Conservation (phyloP, 1,140 invertebrate species). For the Ceratosolen solmsi region DNA sequence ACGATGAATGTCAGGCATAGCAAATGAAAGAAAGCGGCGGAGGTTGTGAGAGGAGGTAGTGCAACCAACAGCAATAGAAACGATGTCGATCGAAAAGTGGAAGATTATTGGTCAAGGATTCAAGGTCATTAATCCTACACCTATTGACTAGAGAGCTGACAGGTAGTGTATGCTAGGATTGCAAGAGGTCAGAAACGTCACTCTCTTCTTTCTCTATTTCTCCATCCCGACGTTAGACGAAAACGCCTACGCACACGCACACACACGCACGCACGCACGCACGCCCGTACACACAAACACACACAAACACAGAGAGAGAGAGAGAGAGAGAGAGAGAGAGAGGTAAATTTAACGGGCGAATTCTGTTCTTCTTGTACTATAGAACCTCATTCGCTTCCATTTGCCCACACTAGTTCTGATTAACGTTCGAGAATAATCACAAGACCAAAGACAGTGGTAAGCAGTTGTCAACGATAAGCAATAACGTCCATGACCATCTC, state of each 20-base stretch:
- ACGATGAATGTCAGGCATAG: not conserved
- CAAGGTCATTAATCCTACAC: slow-evolving; percentile 18
- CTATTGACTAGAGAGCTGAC: not conserved
- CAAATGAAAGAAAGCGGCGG: not conserved
- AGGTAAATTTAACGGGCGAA: no score
- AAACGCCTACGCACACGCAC: not conserved
- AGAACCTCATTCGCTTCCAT: not conserved
- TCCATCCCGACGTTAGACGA: not conserved
- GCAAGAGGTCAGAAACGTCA: not conserved
- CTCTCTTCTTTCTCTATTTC: no score
- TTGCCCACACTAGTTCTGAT: not conserved
- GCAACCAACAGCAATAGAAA: not conserved
- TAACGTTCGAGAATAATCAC: not conserved
- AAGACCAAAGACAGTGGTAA: not conserved
- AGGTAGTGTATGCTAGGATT: not conserved
- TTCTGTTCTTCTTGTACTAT: no score
- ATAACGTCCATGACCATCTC: not conserved
- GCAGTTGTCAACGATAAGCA: not conserved
- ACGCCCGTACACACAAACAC: no score
- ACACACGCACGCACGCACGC: not conserved
- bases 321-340: no score
- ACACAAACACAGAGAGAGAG: no score
- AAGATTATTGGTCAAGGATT: slow-evolving; percentile 9
- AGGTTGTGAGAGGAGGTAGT: not conserved
- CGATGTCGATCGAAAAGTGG: not conserved